Percentiles rank a stretch among this genome's conserved stretches.
These are phyloP conservation scores for Mirounga angustirostris DNA, from an alignment of 2,113 vertebrate genomes.

Conservation along the genomic window DNA sequence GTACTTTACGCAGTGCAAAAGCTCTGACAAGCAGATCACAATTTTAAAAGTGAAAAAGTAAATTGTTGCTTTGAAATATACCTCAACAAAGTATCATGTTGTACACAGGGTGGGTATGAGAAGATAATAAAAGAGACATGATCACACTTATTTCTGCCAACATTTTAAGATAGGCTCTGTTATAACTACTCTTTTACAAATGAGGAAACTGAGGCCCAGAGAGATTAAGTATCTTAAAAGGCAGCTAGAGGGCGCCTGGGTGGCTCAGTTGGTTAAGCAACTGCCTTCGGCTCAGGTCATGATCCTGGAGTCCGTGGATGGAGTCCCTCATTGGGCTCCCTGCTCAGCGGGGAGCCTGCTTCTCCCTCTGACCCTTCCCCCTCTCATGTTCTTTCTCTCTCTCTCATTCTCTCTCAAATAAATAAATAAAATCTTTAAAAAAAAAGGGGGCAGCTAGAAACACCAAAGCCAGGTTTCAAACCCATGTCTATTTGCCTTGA, in stretches of 20 bases:
- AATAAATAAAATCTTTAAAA: too few species aligned
- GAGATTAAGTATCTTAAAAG: neutral
- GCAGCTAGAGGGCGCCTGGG: too few species aligned
- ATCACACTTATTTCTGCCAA: slow-evolving; percentile 3
- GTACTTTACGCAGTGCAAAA: slow-evolving; percentile 6
- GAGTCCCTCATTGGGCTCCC: too few species aligned
- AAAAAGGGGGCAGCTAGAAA: neutral
- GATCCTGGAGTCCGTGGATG: too few species aligned
- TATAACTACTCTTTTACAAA: neutral
- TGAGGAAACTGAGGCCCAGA: neutral
- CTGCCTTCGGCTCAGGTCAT: too few species aligned
- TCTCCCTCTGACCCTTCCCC: too few species aligned
- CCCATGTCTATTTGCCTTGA: neutral
- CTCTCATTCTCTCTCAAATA: too few species aligned
- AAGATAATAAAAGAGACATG: neutral
- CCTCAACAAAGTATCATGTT: neutral
- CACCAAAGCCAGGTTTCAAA: neutral
- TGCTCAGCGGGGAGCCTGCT: too few species aligned
- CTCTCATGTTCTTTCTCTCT: too few species aligned
- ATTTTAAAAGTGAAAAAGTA: slow-evolving; percentile 20
- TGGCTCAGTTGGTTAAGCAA: too few species aligned
- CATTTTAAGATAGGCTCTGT: neutral
- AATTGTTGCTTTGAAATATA: slow-evolving; percentile 14
- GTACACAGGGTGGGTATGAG: neutral
- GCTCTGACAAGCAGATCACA: neutral